Base-by-base conservation (phyloP, 2,797 vertebrate genomes). In the Sebastes variabilis region DNA sequence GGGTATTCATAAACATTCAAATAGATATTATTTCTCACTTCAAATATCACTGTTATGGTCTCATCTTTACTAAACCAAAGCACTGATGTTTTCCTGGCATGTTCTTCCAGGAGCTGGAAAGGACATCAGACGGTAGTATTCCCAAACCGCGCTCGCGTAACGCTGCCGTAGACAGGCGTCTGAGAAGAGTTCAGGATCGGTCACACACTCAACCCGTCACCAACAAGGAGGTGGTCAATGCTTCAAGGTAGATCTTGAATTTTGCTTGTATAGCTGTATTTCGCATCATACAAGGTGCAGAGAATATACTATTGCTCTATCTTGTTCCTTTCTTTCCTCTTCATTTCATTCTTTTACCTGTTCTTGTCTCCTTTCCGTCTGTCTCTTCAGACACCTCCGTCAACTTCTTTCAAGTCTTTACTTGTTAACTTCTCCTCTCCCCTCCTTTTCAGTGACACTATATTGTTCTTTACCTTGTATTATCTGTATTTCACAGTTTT, bases 161-260 rank as follows among this genome's bases (percentile, higher is more conserved):
- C 0, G 87, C 95, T 0, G 98, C 98, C 0, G 95, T 99, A 8
- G 98, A 99, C 52, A 92, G 98, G 1, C 96, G 98, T 16, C 92
- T 99, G 32, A 95, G 97, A 4, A 96, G 98, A 18, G 94, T 96
- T 56, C 97, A 99, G 92, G 98, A 99, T 60, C 95, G 99, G 1
- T 97, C 98, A 0, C 97, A 96, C 87, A 99, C 99, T 0, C 98
- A 99, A 55, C 99, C 98, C 0, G 93, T 99, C 80, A 99, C 97
- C 89, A 96, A 93, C 0, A 96, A 95, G 88, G 98, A 99, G 88
- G 97, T 99, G 85, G 97, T 97, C 92, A 97, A 93, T 11, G 97
- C 96, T 24, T 95, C 96, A 8, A 97, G 97, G 98, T 99, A 95
- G 90, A 95, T 95, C 36, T 22, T 67, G 24, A 8, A 24, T 59